Evolutionary conservation across 1,140 invertebrate genomes (phyloP), one percentile per base, ranked within the genome.

Genomic region (Cepaea nemoralis): DNA sequence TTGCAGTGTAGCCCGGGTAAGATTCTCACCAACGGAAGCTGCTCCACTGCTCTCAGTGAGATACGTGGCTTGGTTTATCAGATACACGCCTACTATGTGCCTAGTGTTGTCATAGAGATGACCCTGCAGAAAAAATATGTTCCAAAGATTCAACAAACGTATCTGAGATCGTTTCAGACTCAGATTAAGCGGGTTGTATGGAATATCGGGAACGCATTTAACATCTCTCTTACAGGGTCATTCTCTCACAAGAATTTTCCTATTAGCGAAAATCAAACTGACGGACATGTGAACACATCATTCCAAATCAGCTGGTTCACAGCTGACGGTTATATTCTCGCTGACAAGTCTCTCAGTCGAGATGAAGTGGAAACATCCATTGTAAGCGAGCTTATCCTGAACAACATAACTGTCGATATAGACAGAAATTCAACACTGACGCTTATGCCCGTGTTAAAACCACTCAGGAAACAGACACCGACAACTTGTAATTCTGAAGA

Each of bases 41-140:
- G 73, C 73, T 19, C 16, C 12, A 50, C 73, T 50, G 73, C 73
- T 8, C 24, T 75, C 22, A 19, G 27, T 33, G 12, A 50, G 19
- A 75, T 75, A 50, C 42, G 73, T 16, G 73, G 73, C 6, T 22
- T 75, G 14, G 42, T 31, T 27, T 75, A 75, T n/a, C 22, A 75
- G 31, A 19, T 50, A 50, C 40, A 22, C 2, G 31, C 50, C 24
- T 24, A 5, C 0, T 75, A 50, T 55, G 0, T 35, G 33, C 24
- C 1, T 3, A 50, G 1, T 35, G 27, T 1, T 8, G 2, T 19
- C 12, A 2, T 16, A 35, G 48, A 50, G 14, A 33, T 16, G 2
- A 2, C 3, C 3, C 19, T 14, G 16, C 19, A 55, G 1, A 45
- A 8, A 45, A 8, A 48, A 12, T 0, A 45, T 27, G 35, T 27